Evolutionary conservation across 2,113 vertebrate genomes (phyloP).

Genomic region (Mustela lutreola): DNA sequence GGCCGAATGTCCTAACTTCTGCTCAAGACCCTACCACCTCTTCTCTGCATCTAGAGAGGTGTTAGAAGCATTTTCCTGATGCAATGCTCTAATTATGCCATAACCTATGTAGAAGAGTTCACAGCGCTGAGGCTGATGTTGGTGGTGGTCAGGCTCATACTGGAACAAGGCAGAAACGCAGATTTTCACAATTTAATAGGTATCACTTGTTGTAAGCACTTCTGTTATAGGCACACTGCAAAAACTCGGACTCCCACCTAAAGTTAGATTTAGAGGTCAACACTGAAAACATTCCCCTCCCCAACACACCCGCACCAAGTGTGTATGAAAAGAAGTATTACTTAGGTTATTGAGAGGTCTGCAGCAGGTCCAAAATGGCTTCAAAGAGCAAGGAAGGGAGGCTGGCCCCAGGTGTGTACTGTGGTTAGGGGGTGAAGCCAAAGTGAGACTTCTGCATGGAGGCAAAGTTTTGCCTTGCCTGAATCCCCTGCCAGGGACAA

Average conservation of each 20-base stretch:
- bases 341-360: background rate
- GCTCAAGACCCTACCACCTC: background rate
- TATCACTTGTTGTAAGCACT: background rate
- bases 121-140: background rate
- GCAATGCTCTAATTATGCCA: background rate
- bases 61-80: background rate
- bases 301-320: background rate
- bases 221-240: background rate
- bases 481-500: background rate
- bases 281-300: background rate
- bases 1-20: background rate
- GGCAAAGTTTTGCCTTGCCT: background rate
- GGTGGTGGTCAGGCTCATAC: background rate
- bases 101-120: too few relatives aligned
- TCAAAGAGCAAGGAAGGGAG: background rate
- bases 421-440: background rate
- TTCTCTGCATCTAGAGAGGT: background rate
- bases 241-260: background rate
- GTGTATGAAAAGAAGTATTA: background rate
- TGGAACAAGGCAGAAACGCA: background rate
- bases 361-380: background rate
- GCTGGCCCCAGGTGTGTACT: background rate
- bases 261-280: background rate
- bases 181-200: background rate
- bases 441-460: accelerated